Percentiles rank a stretch among this genome's conserved stretches.
phyloP scores from a whole-genome alignment of 2,888 invertebrate genomes.

The Tromatobia lineatoria region DNA sequence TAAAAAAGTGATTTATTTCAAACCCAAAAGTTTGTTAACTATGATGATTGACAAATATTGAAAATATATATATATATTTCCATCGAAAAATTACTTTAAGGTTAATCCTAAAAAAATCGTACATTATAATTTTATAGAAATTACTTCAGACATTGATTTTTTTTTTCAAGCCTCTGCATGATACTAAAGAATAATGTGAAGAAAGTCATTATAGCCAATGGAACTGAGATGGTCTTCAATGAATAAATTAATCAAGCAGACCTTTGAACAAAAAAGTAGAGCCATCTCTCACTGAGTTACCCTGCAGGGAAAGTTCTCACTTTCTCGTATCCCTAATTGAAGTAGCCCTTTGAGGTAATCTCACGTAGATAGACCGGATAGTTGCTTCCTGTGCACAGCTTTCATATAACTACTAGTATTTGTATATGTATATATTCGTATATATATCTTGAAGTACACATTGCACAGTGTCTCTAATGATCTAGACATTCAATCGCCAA shows the following conservation, averaged over 20 bases:
- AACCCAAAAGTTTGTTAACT: too few species aligned
- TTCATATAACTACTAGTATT: conserved; percentile 7
- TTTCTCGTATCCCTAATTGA: conserved; percentile 52
- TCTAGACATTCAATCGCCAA: conserved; percentile 28
- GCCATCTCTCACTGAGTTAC: conserved; percentile 4
- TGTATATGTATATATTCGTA: background rate
- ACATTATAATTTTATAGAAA: background rate
- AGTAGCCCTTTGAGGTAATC: conserved; percentile 56
- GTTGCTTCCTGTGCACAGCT: conserved; percentile 30
- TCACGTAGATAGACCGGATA: conserved; percentile 36
- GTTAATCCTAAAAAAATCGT: too few species aligned
- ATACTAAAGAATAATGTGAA: background rate
- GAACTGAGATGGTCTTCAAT: background rate
- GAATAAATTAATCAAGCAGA: background rate
- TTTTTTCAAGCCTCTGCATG: background rate
- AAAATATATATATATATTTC: too few species aligned
- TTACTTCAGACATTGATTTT: background rate
- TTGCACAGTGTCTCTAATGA: conserved; percentile 6
- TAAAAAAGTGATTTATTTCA: too few species aligned
- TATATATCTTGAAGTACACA: conserved; percentile 3
- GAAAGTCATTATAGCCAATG: background rate
- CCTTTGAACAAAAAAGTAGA: conserved; percentile 1
- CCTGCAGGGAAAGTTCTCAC: conserved; percentile 24
- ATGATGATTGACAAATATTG: too few species aligned
- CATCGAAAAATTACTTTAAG: too few species aligned